A percentile compares a stretch with the other conserved stretches of the same genome.
These are phyloP conservation scores for Pipistrellus pipistrellus DNA, from an alignment of 2,797 vertebrate genomes.

Conservation along the genomic window DNA sequence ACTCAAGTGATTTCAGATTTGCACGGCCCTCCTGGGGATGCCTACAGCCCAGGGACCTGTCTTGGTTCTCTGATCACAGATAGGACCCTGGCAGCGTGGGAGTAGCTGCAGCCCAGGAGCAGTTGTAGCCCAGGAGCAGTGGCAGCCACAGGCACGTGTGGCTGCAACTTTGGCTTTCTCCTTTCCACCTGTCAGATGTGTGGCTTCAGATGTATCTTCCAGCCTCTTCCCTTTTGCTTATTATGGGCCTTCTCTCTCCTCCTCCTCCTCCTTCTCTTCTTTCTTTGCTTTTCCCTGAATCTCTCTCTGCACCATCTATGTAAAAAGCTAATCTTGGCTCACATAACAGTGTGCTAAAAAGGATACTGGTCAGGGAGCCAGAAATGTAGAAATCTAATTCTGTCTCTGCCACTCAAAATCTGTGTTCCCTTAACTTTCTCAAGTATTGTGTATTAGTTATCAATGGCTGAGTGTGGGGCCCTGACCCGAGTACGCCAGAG, in stretches of 20 bases:
- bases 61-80: background rate
- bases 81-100: accelerated
- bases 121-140: background rate
- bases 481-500: too few relatives aligned
- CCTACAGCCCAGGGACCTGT: background rate
- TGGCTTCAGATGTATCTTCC: background rate
- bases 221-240: background rate
- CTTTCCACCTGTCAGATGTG: background rate
- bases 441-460: background rate
- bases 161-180: background rate
- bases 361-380: background rate
- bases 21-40: background rate
- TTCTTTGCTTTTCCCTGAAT: background rate
- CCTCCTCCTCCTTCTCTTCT: background rate
- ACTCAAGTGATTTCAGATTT: background rate
- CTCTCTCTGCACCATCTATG: background rate
- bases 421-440: background rate
- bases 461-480: background rate
- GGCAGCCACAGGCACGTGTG: background rate
- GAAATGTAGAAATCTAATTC: background rate
- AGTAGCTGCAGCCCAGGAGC: background rate
- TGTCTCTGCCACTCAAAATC: background rate
- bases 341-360: background rate
- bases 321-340: background rate
- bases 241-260: background rate